phyloP scores from a whole-genome alignment of 2,888 invertebrate species.

The Polymixis flavicincta region DNA sequence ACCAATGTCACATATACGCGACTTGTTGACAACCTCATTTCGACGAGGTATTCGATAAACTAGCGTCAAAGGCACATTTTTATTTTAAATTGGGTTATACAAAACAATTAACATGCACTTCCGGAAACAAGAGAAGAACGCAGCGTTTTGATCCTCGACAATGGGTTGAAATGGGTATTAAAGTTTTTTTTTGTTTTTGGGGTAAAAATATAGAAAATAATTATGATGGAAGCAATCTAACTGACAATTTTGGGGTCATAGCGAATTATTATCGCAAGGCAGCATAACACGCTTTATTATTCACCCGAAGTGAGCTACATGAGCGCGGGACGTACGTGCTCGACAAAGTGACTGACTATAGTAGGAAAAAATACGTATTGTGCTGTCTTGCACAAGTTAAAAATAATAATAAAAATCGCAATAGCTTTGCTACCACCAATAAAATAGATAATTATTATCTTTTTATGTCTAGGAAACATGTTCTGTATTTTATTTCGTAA shows the following conservation, averaged over 20 bases:
- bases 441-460: slow-evolving; percentile 57
- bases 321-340: not conserved
- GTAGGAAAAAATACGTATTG: slow-evolving; percentile 20
- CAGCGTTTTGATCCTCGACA: slow-evolving; percentile 50
- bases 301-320: not conserved
- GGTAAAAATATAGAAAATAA: slow-evolving; percentile 55
- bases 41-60: slow-evolving; percentile 21
- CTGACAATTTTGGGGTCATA: slow-evolving; percentile 63
- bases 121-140: slow-evolving; percentile 36
- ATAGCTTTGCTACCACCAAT: slow-evolving; percentile 69
- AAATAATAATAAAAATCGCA: slow-evolving; percentile 54
- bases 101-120: slow-evolving; percentile 47
- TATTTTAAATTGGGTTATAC: slow-evolving; percentile 31
- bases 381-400: slow-evolving; percentile 58
- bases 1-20: slow-evolving; percentile 22
- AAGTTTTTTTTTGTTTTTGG: slow-evolving; percentile 39
- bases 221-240: slow-evolving; percentile 61
- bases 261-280: slow-evolving; percentile 63
- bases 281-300: slow-evolving; percentile 41
- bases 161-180: slow-evolving; percentile 63
- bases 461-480: slow-evolving; percentile 63
- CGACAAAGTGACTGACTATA: not conserved
- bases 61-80: slow-evolving; percentile 45
- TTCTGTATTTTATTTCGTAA: slow-evolving; percentile 59
- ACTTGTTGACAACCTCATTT: slow-evolving; percentile 33